Base-by-base conservation (phyloP, 2,113 vertebrate species). In the Sterrhoptilus dennistouni region DNA sequence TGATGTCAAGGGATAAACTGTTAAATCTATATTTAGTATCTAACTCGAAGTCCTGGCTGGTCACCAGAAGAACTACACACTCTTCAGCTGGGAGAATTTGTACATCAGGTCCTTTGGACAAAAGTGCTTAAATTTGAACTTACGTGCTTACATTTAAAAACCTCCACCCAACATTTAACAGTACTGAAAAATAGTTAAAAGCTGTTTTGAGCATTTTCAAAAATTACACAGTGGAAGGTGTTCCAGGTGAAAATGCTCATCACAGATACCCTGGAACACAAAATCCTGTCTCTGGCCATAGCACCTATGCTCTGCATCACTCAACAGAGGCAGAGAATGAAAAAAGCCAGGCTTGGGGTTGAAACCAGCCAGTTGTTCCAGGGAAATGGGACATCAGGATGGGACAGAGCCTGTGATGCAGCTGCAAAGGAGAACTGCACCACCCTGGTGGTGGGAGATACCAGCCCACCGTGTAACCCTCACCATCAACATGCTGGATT, bases 21-120 rank as follows among this genome's bases (percentile, higher is more conserved):
- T 87, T 92, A 95, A 94, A 92, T 94, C 68, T 95, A 61, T 94
- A 84, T 79, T 91, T 95, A 91, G 83, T 40, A 91, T 53, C 40
- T 84, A 87, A 64, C 57, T 87, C 25, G 25, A 92, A 95, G 61
- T 60, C 25, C 44, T 93, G 83, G 33, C 35, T 75, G 38, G 42
- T 66, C 27, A 11, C 83, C 3, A 0, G 38, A 89, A 66, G 52
- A 21, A 52, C 36, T 66, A 25, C 44, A 88, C 1, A 4, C 31
- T 56, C 5, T 40, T 71, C 57, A 78, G 44, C 64, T 78, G 64
- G 47, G 69, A 87, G 60, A 68, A n/a, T 17, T 53, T 69, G 70
- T 63, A 49, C 36, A 78, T 47, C 56, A 75, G 24, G 68, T 45
- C 28, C 35, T 28, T 80, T 6, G 6, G 25, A 85, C 29, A 49